These are phyloP conservation scores for Mugil cephalus DNA, from an alignment of 2,113 vertebrate genomes.

Conservation along the genomic window DNA sequence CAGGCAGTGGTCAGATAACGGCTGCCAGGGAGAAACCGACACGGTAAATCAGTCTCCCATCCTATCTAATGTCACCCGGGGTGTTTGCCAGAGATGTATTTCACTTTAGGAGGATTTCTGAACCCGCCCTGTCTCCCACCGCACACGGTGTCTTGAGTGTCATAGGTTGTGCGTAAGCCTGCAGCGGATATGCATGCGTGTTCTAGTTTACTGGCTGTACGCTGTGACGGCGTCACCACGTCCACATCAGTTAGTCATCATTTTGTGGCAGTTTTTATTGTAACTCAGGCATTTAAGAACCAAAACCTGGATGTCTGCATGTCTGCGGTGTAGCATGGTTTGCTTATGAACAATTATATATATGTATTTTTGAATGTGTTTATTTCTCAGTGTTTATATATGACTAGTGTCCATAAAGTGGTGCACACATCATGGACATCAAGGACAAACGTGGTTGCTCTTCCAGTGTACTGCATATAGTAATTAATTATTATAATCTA, in stretches of 20 bases:
- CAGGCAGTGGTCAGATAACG: conserved; percentile 79
- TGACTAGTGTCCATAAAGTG: no score
- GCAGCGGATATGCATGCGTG: neutral
- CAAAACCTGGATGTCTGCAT: no score
- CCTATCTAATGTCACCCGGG: conserved; percentile 72
- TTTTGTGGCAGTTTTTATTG: neutral
- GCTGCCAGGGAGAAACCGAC: conserved; percentile 80
- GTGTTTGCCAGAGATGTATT: conserved; percentile 76
- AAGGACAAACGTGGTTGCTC: no score
- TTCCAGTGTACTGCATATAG: no score
- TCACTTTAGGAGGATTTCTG: conserved; percentile 73
- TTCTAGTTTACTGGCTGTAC: neutral
- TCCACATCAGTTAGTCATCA: no score
- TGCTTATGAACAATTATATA: no score
- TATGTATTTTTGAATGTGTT: no score
- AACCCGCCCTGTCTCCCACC: conserved; percentile 60
- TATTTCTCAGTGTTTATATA: no score
- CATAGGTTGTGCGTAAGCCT: conserved; percentile 24
- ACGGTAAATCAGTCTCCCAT: conserved; percentile 78
- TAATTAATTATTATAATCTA: no score
- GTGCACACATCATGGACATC: no score
- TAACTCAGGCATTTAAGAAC: neutral
- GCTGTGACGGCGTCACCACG: neutral
- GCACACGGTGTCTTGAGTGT: conserved; percentile 52
- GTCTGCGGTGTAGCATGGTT: no score